These are phyloP conservation scores for Troides oblongomaculatus DNA, from an alignment of 2,888 invertebrate species.

Conservation along the genomic window DNA sequence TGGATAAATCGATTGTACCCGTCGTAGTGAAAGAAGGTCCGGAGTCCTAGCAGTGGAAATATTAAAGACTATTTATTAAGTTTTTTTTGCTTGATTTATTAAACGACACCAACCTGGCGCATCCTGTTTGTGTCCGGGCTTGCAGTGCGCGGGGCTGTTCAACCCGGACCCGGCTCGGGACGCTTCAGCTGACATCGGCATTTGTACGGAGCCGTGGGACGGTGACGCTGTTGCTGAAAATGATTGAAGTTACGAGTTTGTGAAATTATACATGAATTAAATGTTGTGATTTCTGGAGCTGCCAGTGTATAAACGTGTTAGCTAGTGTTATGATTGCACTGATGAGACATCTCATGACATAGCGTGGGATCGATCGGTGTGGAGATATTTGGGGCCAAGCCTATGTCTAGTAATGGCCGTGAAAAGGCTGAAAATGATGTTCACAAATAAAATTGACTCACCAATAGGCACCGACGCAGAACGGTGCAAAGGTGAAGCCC, in stretches of 20 bases:
- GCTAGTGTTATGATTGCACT: too few relatives aligned
- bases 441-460: conserved; percentile 39
- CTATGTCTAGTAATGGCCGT: too few relatives aligned
- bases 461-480: conserved; percentile 79
- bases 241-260: background rate
- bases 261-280: background rate
- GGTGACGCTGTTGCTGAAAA: conserved; percentile 63
- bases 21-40: too few relatives aligned
- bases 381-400: too few relatives aligned
- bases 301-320: background rate
- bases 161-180: conserved; percentile 72
- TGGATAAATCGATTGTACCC: too few relatives aligned
- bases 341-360: too few relatives aligned
- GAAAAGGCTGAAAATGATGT: background rate
- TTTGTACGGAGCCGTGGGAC: conserved; percentile 55
- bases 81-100: background rate
- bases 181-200: conserved; percentile 76
- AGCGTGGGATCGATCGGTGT: too few relatives aligned
- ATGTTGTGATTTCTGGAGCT: background rate
- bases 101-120: conserved; percentile 66
- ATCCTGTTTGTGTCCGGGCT: conserved; percentile 66
- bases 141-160: conserved; percentile 73
- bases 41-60: too few relatives aligned
- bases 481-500: conserved; percentile 74
- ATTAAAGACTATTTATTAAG: too few relatives aligned